Conservation (phyloP, 2,888 invertebrate species). For the Cantharis rufa region DNA sequence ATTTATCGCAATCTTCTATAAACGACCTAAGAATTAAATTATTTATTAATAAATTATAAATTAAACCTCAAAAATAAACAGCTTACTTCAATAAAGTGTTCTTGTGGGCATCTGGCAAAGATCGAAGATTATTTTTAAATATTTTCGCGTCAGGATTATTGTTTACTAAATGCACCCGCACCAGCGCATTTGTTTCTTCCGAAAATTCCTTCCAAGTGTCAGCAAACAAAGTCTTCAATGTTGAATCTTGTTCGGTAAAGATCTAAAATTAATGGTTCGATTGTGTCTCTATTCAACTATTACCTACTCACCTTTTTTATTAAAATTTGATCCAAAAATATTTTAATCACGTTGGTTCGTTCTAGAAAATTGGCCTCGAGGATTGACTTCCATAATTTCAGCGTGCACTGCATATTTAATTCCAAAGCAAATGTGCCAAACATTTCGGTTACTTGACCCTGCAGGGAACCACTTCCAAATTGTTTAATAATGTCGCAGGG, state of each 20-base stretch:
- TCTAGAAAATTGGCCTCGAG: background rate
- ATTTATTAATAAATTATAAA: too few species aligned
- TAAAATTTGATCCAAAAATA: constrained; percentile 12
- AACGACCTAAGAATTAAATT: constrained; percentile 13
- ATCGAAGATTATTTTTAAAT: constrained; percentile 13
- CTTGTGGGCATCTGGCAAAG: constrained; percentile 13
- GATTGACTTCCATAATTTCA: constrained; percentile 26
- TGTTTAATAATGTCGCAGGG: constrained; percentile 19
- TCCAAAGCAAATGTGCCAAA: constrained; percentile 13
- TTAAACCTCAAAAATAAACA: too few species aligned
- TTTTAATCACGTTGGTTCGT: background rate
- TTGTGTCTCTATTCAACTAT: too few species aligned
- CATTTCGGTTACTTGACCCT: constrained; percentile 9
- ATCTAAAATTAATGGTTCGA: background rate
- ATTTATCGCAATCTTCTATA: background rate
- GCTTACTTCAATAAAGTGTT: constrained; percentile 21
- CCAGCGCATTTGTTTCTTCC: constrained; percentile 10
- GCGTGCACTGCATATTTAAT: constrained; percentile 16
- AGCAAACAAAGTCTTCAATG: constrained; percentile 7
- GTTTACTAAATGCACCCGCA: background rate
- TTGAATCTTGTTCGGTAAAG: constrained; percentile 6
- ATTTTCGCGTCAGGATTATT: background rate
- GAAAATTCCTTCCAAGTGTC: constrained; percentile 14
- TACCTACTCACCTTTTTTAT: constrained; percentile 4
- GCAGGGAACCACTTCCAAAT: constrained; percentile 9